Percentiles rank a stretch among this genome's conserved stretches.
Evolutionary conservation across 2,113 vertebrate genomes (phyloP).

Genomic region (Formicarius rufipectus): DNA sequence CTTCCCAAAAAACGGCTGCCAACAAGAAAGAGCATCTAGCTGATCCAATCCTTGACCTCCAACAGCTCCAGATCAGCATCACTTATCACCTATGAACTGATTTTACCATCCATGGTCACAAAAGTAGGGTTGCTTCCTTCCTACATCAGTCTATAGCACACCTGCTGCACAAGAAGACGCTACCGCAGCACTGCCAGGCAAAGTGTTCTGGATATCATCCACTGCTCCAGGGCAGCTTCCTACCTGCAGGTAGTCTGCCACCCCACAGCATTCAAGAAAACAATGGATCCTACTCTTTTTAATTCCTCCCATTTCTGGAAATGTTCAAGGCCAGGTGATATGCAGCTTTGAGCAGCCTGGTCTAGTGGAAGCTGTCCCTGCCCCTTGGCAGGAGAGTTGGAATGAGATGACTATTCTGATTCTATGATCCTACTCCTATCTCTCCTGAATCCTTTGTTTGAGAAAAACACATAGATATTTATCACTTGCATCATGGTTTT

Average conservation of each 20-base stretch:
- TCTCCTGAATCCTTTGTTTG: neutral
- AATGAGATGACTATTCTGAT: neutral
- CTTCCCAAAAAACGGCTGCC: neutral
- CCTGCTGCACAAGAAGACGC: rapidly evolving
- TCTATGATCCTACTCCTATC: neutral
- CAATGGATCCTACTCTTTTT: rapidly evolving
- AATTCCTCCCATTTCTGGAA: neutral
- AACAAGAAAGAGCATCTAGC: neutral
- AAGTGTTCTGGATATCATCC: rapidly evolving
- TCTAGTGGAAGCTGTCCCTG: neutral
- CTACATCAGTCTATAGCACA: neutral
- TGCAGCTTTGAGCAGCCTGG: neutral
- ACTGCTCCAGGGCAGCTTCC: neutral
- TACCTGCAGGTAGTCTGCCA: neutral
- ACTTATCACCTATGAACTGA: neutral
- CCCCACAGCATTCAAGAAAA: neutral
- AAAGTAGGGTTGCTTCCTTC: neutral
- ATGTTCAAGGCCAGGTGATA: neutral
- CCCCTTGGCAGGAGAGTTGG: neutral
- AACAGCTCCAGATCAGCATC: neutral
- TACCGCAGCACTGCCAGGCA: neutral
- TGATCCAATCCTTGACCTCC: neutral
- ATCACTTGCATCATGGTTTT: rapidly evolving
- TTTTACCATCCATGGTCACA: neutral
- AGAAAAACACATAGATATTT: neutral